Evolutionary conservation across 2,113 vertebrate genomes (phyloP).

Genomic region (Neolamprologus toae): DNA sequence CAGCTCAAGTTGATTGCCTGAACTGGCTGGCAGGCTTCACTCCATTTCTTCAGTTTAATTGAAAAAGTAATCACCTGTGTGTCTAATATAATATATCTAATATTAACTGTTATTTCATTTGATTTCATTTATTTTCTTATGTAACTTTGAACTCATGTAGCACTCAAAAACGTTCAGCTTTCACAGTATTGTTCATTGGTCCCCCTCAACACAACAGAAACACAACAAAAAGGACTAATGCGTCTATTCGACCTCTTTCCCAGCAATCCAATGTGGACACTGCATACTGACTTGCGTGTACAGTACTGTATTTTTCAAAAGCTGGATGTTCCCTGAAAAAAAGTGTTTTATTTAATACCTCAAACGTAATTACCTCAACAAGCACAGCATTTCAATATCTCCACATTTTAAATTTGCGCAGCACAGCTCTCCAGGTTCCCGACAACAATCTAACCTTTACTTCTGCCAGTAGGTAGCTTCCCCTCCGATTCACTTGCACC

Average conservation of each 20-base stretch:
- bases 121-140: not conserved
- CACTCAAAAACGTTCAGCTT: not conserved
- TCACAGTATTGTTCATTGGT: not conserved
- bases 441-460: not conserved
- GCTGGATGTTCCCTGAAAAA: not conserved
- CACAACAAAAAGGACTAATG: not conserved
- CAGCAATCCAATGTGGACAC: not conserved
- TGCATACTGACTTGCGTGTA: not conserved
- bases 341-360: not conserved
- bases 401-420: not conserved
- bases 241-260: not conserved
- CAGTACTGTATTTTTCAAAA: not conserved
- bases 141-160: not conserved
- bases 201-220: not conserved
- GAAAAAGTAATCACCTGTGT: not conserved
- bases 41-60: not conserved
- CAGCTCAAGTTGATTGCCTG: not conserved
- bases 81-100: not conserved
- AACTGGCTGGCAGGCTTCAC: not conserved
- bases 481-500: slow-evolving; percentile 54
- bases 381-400: not conserved
- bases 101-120: not conserved
- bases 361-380: not conserved
- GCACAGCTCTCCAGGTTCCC: not conserved
- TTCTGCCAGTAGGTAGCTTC: slow-evolving; percentile 5